Conservation (phyloP, 2,113 vertebrate species). For the Microtus richardsoni region DNA sequence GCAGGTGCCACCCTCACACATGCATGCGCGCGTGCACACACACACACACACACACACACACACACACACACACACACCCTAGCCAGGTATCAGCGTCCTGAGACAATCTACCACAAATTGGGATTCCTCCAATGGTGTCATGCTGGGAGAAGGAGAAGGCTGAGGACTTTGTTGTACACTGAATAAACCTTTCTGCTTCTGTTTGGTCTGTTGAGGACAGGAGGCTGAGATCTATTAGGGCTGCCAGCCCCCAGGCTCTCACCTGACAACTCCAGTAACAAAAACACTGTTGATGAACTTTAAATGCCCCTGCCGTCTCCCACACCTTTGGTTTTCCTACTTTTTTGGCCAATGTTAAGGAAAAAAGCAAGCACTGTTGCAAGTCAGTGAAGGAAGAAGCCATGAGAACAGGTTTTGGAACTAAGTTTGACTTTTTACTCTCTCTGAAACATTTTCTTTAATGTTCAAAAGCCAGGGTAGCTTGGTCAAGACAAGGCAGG, state of each 20-base stretch:
- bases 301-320: background rate
- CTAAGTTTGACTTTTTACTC: background rate
- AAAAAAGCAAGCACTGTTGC: background rate
- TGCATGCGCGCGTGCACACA: fast-evolving
- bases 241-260: background rate
- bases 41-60: too few species aligned
- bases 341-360: background rate
- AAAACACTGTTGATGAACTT: background rate
- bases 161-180: background rate
- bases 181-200: background rate
- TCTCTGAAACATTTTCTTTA: background rate
- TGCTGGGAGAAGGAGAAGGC: background rate
- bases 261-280: background rate
- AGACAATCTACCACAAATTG: background rate
- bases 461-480: background rate
- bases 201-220: background rate
- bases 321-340: background rate
- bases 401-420: background rate
- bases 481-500: background rate
- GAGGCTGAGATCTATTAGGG: background rate
- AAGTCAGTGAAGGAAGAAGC: background rate
- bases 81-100: background rate
- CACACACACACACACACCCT: too few species aligned
- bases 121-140: background rate
- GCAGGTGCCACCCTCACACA: background rate